Percentiles rank a stretch among this genome's conserved stretches.
These are phyloP conservation scores for Macrotis lagotis DNA, from an alignment of 2,113 vertebrate species.

Conservation along the genomic window DNA sequence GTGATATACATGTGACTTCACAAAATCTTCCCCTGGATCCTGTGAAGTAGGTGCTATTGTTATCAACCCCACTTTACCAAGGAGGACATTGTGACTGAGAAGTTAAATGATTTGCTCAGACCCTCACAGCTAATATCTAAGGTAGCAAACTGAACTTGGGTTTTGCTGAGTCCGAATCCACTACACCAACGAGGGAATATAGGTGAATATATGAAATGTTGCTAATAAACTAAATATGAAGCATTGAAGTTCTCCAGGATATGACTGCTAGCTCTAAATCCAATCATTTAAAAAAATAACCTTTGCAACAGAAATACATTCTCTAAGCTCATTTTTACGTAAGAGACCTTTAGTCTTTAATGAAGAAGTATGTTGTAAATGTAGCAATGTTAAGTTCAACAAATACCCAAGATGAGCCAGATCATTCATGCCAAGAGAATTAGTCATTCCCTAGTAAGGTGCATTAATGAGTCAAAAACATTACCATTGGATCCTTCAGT, in stretches of 20 bases:
- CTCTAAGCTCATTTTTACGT: slow-evolving; percentile 2
- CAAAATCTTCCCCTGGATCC: neutral
- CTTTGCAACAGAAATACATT: slow-evolving; percentile 30
- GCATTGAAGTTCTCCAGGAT: neutral
- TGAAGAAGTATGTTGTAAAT: neutral
- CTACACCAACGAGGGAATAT: neutral
- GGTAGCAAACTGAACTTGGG: neutral
- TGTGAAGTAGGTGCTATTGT: neutral
- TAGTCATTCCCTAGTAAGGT: neutral
- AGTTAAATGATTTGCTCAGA: neutral
- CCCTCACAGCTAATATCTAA: neutral
- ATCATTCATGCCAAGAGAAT: neutral
- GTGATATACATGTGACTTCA: neutral
- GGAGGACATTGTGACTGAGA: neutral
- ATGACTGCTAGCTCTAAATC: neutral
- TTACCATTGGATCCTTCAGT: neutral
- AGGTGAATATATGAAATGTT: neutral
- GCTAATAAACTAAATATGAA: neutral
- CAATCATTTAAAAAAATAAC: slow-evolving; percentile 2
- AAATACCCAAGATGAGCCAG: neutral
- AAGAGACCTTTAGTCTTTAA: slow-evolving; percentile 28
- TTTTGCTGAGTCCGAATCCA: neutral
- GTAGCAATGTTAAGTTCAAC: neutral
- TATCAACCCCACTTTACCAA: neutral
- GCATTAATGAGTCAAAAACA: neutral